These are phyloP conservation scores for Smittia aterrima DNA, from an alignment of 2,888 invertebrate species.

Conservation along the genomic window DNA sequence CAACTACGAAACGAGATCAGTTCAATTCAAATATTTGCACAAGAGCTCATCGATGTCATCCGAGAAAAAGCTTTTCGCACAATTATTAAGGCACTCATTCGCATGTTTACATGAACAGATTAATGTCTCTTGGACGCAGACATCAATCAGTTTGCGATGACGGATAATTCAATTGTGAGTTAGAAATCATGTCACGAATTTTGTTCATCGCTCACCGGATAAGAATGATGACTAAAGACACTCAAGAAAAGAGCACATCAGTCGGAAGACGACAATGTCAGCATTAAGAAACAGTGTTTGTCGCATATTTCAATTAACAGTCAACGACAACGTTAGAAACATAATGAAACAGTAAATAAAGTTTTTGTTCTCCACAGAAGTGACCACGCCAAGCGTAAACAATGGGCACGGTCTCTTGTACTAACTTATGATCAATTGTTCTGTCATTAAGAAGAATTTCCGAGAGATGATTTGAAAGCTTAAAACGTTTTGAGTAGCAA, in stretches of 20 bases:
- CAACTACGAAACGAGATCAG: too few species aligned
- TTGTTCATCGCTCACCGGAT: background rate
- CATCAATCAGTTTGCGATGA: background rate
- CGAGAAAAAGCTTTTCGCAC: too few species aligned
- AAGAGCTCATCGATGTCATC: too few species aligned
- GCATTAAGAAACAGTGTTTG: background rate
- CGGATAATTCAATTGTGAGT: background rate
- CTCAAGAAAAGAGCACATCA: background rate
- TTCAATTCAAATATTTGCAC: too few species aligned
- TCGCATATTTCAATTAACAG: background rate
- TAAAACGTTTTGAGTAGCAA: too few species aligned
- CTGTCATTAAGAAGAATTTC: too few species aligned
- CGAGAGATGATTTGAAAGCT: too few species aligned
- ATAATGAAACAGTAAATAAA: background rate
- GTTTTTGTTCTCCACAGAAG: background rate
- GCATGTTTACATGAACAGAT: background rate
- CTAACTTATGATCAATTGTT: background rate
- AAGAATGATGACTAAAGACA: background rate
- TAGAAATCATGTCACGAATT: background rate
- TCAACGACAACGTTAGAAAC: background rate
- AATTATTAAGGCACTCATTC: too few species aligned
- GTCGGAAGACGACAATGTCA: background rate
- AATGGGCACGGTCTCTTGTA: background rate
- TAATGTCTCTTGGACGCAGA: background rate
- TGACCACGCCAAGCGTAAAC: background rate